Base-by-base conservation (phyloP, 2,888 invertebrate species). In the Chymomyza amoena region DNA sequence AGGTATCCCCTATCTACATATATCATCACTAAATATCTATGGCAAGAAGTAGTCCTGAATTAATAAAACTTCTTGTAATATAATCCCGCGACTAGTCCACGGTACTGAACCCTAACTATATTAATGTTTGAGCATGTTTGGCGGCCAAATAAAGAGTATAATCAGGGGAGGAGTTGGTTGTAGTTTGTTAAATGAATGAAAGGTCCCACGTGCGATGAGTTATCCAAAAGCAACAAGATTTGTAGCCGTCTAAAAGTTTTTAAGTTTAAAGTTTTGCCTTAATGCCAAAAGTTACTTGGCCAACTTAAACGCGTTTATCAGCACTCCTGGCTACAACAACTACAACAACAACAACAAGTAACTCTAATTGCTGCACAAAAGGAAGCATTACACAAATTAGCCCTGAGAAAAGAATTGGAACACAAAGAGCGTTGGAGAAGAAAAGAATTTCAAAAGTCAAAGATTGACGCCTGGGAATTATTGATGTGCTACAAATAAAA, bases 401-500 rank as follows among this genome's bases (percentile, higher is more conserved):
- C 36, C 54, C 59, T n/a, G n/a, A 59, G 28, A 60, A 56, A 36
- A 51, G 62, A 56, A 39, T 32, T 62, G 71, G 20, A 54, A 54
- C 6, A 54, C 9, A 54, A 54, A 18, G 10, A 54, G 20, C 54
- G 20, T 15, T n/a, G n/a, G n/a, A 10, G 15, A 54, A 18, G 18
- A 54, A 54, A 54, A 36, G 20, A 60, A 36, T 4, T 16, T 32
- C 28, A 32, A 25, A 60, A 60, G 60, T 36, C 60, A 36, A 36
- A n/a, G 60, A 57, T 54, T 79, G 75, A 74, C 78, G 74, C 76
- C 71, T 70, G 70, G 71, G 66, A 80, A 78, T 76, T 78, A 73
- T 80, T 83, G 78, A 81, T 78, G 84, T 81, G 76, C 81, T 81
- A 77, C 76, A 85, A 85, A 85, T 84, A 83, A 85, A 83, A 83